Base-by-base conservation (phyloP, 2,797 vertebrate species). In the Danio choprae region DNA sequence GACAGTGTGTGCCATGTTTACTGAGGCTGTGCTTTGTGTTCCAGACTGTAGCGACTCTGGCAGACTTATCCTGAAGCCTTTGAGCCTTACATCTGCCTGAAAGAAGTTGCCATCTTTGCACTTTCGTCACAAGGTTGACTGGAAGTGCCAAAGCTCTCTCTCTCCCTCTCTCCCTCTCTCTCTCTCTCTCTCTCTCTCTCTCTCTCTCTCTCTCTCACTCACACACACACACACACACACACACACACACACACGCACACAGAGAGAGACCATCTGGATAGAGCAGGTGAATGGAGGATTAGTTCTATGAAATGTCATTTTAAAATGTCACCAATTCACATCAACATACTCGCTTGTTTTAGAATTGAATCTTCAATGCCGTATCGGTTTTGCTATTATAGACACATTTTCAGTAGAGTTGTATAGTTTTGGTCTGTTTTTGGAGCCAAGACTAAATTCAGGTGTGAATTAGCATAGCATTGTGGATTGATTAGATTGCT, bases 1-100 rank as follows among this genome's bases (percentile, higher is more conserved):
- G 90, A 93, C 91, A 90, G 89, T 89, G 88, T 89, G 84, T 89
- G 87, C 86, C 90, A 87, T 89, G 87, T 92, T 92, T 89, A 89
- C 50, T 79, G 79, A 80, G 83, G 71, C 64, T 65, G 64, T 74
- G 65, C 81, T 85, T 86, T 85, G 73, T 83, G 64, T 62, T 60
- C 44, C 20, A 48, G 71, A 44, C 83, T 70, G 73, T 40, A 56
- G 80, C 63, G 81, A 75, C 83, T 83, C 68, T 71, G 59, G 72
- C 65, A 79, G 59, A 83, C 74, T 77, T 81, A 63, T 84, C 83
- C 72, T 60, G 80, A 43, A 81, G 79, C 77, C 79, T 75, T 83
- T 74, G 44, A 79, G 74, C 55, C 51, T 69, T 53, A 59, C 78
- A 67, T 84, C 84, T 58, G 69, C 64, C 81, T 81, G 67, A 81